phyloP scores from a whole-genome alignment of 2,797 vertebrate genomes.

The Phalanger gymnotis region DNA sequence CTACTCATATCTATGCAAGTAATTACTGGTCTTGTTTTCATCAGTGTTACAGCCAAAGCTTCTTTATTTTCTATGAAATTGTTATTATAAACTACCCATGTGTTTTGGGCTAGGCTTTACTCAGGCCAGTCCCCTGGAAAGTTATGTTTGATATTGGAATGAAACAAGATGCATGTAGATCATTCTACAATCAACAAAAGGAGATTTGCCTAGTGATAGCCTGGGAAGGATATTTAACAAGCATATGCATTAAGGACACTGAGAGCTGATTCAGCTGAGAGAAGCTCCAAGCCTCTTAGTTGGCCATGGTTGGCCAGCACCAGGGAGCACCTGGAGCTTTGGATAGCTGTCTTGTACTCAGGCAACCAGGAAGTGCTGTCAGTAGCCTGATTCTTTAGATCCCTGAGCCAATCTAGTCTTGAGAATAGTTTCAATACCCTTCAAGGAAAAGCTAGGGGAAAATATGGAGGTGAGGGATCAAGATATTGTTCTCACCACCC shows the following conservation, averaged over 20 bases:
- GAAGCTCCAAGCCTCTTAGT: not conserved
- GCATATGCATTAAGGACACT: not conserved
- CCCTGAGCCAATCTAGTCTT: not conserved
- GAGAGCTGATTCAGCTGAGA: not conserved
- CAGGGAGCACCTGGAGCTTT: not conserved
- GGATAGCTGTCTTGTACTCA: not conserved
- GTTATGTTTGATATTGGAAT: not conserved
- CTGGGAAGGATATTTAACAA: not conserved
- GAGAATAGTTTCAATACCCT: not conserved
- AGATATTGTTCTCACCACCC: not conserved
- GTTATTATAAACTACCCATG: conserved; percentile 22
- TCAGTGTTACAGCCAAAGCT: not conserved
- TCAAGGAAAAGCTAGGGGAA: not conserved
- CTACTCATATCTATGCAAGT: not conserved
- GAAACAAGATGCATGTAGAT: not conserved
- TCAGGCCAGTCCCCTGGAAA: not conserved
- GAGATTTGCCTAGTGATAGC: not conserved
- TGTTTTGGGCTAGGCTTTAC: not conserved
- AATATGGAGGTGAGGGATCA: not conserved
- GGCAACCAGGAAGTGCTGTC: not conserved
- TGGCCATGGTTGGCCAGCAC: not conserved
- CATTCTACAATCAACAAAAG: not conserved
- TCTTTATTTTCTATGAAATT: conserved; percentile 32
- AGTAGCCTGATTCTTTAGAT: not conserved
- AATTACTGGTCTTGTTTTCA: conserved; percentile 27